Evolutionary conservation across 2,113 vertebrate species (phyloP), one percentile per base, ranked within the genome.

Genomic region (Heterochromis multidens): DNA sequence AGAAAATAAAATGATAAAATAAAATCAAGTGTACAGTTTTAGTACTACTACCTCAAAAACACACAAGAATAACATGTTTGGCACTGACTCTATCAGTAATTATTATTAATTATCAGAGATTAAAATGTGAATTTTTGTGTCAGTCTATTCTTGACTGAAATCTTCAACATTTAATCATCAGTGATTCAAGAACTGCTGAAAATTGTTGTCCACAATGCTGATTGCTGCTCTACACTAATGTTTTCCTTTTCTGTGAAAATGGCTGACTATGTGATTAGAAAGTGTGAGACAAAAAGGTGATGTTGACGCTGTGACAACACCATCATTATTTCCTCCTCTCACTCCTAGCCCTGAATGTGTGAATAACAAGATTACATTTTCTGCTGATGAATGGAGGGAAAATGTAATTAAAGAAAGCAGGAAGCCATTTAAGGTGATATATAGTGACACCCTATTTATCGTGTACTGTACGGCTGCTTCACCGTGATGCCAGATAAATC

Each of bases 211-310:
- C 33, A 6, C 40, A 23, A 12, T 8, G 33, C 63, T 59, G 83
- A 86, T 62, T 78, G 60, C 54, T 5, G 54, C 60, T 84, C 79
- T 87, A 90, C 86, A 43, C 56, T 63, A 74, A 81, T 87, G 74
- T 84, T 77, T 88, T 87, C 80, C 79, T 82, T 74, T 79, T 77
- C 59, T 35, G 52, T 77, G 61, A 74, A 91, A 86, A 93, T 40
- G 82, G 82, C 83, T 54, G 83, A 90, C 82, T 76, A 58, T 19
- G 81, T 60, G 84, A 85, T 90, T 91, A 89, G 86, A 91, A 87
- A 56, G 87, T 91, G 94, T 79, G 89, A 94, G 92, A 94, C 91
- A 85, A 83, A 85, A 84, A 92, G 87, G 89, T 88, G 91, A 88
- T 86, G 83, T 80, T 87, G 91, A 91, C 25, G 40, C 80, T 27